Evolutionary conservation across 2,888 invertebrate genomes (phyloP), one percentile per base, ranked within the genome.

Genomic region (Spialia ferax): DNA sequence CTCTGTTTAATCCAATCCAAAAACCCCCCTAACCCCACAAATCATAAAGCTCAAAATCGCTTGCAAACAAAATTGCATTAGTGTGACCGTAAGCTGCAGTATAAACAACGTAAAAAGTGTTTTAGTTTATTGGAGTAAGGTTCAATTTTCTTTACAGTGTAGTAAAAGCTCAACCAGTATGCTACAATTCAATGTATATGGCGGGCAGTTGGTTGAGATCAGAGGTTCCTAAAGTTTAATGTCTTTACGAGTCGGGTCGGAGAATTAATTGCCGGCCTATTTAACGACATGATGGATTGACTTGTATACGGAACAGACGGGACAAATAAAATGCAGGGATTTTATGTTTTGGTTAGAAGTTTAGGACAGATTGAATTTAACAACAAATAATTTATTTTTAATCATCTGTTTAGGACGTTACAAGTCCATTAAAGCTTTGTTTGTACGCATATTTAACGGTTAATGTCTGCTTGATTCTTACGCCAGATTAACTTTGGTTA

Each of bases 171-270:
- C 78, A 68, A 75, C 77, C 79, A 77, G 74, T 80, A 78, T 79
- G 76, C 82, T 82, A 80, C 77, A 81, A 74, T 75, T 85, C 82
- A 86, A 81, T 80, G 80, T 87, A 85, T 86, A 81, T 84, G 77
- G 84, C 86, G 86, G 87, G 91, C 93, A 93, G 93, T 93, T 92
- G 93, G 87, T 89, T 76, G 71, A 63, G 78, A 75, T 70, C 89
- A 81, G 73, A 61, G 89, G 60, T 81, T 84, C 84, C 78, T 74
- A 91, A 92, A 87, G 75, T 86, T 85, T 82, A 45, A 55, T 2
- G 75, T 86, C 18, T 20, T 85, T 82, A 42, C 60, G 3, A 18
- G 15, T 20, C 45, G 50, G 57, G 63, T 20, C 45, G 50, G 57
- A 61, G 68, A 63, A 60, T 72, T 71, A 71, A 68, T 69, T 29